Conservation (phyloP, 2,888 invertebrate species). For the Meliscaeva auricollis region DNA sequence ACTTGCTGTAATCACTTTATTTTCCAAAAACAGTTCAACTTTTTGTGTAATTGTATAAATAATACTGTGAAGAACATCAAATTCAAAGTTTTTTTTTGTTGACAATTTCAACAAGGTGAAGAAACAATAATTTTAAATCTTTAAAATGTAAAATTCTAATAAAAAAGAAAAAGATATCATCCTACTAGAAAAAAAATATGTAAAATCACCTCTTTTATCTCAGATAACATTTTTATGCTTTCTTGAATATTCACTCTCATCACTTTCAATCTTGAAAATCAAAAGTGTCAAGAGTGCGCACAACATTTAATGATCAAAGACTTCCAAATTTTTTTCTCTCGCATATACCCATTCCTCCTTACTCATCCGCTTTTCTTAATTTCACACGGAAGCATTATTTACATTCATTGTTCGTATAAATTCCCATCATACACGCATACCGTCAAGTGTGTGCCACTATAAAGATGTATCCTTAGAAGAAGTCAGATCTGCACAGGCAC, state of each 20-base stretch:
- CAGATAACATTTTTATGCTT: background rate
- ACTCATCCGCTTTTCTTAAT: conserved; percentile 38
- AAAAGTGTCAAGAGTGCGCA: conserved; percentile 35
- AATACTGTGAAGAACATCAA: too few relatives aligned
- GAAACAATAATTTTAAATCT: background rate
- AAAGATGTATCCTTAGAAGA: conserved; percentile 56
- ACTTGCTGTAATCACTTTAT: too few relatives aligned
- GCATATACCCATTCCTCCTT: background rate
- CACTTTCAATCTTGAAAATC: conserved; percentile 14
- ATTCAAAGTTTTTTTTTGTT: too few relatives aligned
- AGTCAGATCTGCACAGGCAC: conserved; percentile 56
- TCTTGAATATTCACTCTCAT: conserved; percentile 12
- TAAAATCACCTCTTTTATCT: background rate
- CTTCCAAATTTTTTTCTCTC: conserved; percentile 12
- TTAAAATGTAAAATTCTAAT: background rate
- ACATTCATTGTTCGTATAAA: conserved; percentile 14
- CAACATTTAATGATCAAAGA: conserved; percentile 60
- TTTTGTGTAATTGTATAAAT: too few relatives aligned
- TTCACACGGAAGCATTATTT: conserved; percentile 58
- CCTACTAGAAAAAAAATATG: background rate
- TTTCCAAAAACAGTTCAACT: too few relatives aligned
- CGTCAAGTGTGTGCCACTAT: conserved; percentile 7
- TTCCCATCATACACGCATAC: conserved; percentile 19
- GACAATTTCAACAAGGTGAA: too few relatives aligned
- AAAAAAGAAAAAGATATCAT: background rate